phyloP scores from a whole-genome alignment of 2,797 vertebrate genomes.

The Dendrocincla fuliginosa region DNA sequence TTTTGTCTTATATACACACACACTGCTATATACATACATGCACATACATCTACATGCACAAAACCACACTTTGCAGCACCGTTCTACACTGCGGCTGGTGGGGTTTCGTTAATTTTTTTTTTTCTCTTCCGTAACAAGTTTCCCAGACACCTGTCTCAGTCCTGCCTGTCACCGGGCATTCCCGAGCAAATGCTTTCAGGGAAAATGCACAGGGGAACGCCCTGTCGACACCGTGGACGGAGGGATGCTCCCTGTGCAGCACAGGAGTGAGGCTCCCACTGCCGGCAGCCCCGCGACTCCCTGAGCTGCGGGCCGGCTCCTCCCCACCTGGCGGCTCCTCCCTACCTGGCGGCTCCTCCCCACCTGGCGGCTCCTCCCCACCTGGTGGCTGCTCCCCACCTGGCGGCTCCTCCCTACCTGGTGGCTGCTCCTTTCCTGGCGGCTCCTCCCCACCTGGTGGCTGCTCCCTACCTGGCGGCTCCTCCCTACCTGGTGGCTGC shows the following conservation, averaged over 20 bases:
- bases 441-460: too few relatives aligned
- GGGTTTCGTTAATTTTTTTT: neutral
- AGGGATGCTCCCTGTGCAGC: accelerated
- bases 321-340: too few relatives aligned
- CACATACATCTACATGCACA: too few relatives aligned
- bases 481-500: too few relatives aligned
- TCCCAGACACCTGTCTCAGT: accelerated
- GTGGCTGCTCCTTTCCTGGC: too few relatives aligned
- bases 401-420: accelerated
- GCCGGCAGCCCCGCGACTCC: neutral
- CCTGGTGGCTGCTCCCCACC: accelerated
- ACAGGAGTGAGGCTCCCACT: accelerated
- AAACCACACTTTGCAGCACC: neutral
- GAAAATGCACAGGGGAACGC: accelerated
- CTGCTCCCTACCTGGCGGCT: too few relatives aligned
- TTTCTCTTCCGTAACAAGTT: neutral
- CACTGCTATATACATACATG: too few relatives aligned
- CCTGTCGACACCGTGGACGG: accelerated
- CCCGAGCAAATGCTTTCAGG: accelerated
- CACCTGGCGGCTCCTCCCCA: too few relatives aligned
- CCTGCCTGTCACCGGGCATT: neutral
- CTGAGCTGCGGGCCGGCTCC: neutral
- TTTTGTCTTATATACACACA: too few relatives aligned
- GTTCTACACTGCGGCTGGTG: accelerated
- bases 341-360: neutral